These are phyloP conservation scores for Chloropsis cyanopogon DNA, from an alignment of 2,113 vertebrate species.

Conservation along the genomic window DNA sequence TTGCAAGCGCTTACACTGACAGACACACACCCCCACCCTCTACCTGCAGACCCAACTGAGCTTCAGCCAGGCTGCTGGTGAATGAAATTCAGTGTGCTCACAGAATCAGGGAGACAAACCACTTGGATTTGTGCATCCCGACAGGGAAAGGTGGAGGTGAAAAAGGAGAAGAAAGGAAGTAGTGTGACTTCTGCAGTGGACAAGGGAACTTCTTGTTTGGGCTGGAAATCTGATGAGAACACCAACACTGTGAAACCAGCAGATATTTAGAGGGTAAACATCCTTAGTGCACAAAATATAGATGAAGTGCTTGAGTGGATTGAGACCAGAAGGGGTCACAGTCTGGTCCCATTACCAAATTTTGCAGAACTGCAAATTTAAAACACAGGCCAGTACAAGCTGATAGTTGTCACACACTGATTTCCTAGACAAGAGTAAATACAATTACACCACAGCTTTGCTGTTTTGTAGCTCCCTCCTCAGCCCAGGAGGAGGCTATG, in stretches of 20 bases:
- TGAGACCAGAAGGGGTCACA: neutral
- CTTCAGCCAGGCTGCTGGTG: neutral
- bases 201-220: neutral
- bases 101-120: neutral
- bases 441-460: neutral
- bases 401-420: neutral
- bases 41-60: neutral
- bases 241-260: neutral
- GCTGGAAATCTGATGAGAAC: neutral
- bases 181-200: neutral
- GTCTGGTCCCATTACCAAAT: neutral
- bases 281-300: neutral
- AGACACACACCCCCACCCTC: neutral
- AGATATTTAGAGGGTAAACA: neutral
- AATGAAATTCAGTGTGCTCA: neutral
- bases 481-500: neutral
- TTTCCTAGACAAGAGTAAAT: neutral
- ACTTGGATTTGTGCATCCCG: neutral
- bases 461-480: neutral
- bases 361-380: neutral
- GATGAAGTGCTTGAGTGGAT: neutral
- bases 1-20: neutral
- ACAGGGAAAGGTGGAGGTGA: neutral
- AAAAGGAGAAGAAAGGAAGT: neutral
- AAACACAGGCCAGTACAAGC: neutral